These are phyloP conservation scores for Oncorhynchus clarkii DNA, from an alignment of 2,113 vertebrate species.

Conservation along the genomic window DNA sequence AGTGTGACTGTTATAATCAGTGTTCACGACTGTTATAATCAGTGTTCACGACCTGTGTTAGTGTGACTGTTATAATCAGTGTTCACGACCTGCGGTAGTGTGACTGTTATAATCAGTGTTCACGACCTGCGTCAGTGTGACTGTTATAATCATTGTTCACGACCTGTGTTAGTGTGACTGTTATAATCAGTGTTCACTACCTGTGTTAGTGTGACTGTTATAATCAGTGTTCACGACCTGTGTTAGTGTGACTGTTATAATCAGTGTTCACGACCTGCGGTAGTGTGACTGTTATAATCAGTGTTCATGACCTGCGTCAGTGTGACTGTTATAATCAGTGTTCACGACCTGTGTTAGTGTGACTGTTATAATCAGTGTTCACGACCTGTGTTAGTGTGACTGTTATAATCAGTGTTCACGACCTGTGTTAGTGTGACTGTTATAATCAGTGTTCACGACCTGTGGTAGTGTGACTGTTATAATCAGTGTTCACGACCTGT, in stretches of 20 bases:
- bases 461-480: slow-evolving; percentile 52
- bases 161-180: slow-evolving; percentile 39
- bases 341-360: slow-evolving; percentile 48
- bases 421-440: slow-evolving; percentile 50
- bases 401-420: background rate
- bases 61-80: slow-evolving; percentile 62
- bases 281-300: no score
- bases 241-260: slow-evolving; percentile 10
- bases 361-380: no score
- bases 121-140: background rate
- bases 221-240: slow-evolving; percentile 62
- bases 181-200: no score
- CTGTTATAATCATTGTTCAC: slow-evolving; percentile 63
- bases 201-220: slow-evolving; percentile 39
- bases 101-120: no score
- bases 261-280: no score
- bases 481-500: slow-evolving; percentile 61
- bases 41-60: slow-evolving; percentile 30
- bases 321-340: no score
- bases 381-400: slow-evolving; percentile 25
- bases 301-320: no score
- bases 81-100: slow-evolving; percentile 50
- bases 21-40: slow-evolving; percentile 1
- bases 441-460: slow-evolving; percentile 18
- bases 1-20: no score